These are phyloP conservation scores for Caerostris darwini DNA, from an alignment of 1,140 invertebrate genomes.

Conservation along the genomic window DNA sequence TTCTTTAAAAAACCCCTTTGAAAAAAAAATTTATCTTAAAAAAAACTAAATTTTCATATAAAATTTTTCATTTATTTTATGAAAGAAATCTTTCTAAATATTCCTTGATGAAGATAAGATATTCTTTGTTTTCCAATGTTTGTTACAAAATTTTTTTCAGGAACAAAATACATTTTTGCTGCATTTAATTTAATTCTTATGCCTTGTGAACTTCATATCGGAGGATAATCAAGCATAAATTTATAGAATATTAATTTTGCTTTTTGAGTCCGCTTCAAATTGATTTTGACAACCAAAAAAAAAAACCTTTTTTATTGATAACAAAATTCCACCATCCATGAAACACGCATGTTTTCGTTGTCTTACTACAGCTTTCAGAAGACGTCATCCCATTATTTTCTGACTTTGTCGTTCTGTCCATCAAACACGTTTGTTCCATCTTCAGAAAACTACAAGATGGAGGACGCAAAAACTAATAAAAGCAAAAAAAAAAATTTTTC, in stretches of 20 bases:
- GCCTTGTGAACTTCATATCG: neutral
- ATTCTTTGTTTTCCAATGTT: neutral
- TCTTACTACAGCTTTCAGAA: neutral
- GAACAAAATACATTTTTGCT: neutral
- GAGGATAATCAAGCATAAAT: neutral
- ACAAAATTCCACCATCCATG: neutral
- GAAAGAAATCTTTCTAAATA: too few relatives aligned
- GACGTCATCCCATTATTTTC: constrained; percentile 37
- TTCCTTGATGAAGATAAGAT: too few relatives aligned
- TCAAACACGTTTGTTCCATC: constrained; percentile 41
- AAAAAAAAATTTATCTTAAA: too few relatives aligned
- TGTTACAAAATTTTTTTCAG: neutral
- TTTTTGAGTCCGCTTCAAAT: neutral
- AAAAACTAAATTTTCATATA: too few relatives aligned
- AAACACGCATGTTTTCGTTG: constrained; percentile 9
- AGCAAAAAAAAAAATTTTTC: neutral
- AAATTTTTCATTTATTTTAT: too few relatives aligned
- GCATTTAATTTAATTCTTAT: neutral
- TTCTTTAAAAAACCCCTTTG: too few relatives aligned
- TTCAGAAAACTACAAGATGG: neutral
- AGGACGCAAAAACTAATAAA: neutral
- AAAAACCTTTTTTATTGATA: neutral
- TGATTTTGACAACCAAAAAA: neutral
- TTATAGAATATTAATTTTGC: constrained; percentile 12
- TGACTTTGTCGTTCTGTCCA: constrained; percentile 36